These are phyloP conservation scores for Macrostomum cliftonense DNA, from an alignment of 2,888 invertebrate species.

Conservation along the genomic window DNA sequence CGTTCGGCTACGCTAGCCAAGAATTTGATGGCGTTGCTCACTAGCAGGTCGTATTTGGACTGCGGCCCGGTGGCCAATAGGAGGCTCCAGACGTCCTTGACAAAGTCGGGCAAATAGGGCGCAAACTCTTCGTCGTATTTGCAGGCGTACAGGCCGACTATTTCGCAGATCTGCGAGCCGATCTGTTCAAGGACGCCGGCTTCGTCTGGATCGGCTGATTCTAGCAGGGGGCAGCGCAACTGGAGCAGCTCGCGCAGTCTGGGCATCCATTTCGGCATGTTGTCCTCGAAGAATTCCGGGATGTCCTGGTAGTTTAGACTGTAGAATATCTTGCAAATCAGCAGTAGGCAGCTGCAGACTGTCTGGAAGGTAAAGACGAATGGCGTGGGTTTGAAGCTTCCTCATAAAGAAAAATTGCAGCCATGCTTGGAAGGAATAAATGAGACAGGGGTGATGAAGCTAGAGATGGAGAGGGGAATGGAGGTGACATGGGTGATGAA, in stretches of 20 bases:
- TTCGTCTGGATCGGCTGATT: conserved; percentile 55
- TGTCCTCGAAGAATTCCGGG: conserved; percentile 96
- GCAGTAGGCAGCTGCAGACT: conserved; percentile 66
- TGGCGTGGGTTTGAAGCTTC: too few species aligned
- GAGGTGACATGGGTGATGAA: too few species aligned
- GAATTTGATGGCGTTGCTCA: conserved; percentile 84
- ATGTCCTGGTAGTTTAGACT: conserved; percentile 86
- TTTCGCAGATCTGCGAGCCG: conserved; percentile 86
- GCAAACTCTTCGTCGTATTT: conserved; percentile 94
- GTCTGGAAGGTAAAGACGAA: conserved; percentile 53
- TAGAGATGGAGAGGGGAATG: too few species aligned
- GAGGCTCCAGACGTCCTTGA: conserved; percentile 78
- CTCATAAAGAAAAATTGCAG: too few species aligned
- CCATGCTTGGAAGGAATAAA: too few species aligned
- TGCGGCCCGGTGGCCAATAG: conserved; percentile 63
- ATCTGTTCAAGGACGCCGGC: conserved; percentile 72
- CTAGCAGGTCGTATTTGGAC: conserved; percentile 66
- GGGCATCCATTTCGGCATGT: conserved; percentile 83
- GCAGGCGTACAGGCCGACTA: conserved; percentile 73
- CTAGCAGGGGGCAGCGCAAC: conserved; percentile 55
- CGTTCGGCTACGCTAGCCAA: conserved; percentile 80
- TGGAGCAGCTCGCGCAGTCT: conserved; percentile 64
- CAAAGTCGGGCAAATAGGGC: conserved; percentile 68
- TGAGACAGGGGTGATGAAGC: too few species aligned
- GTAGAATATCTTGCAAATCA: conserved; percentile 83